Percentiles rank a stretch among this genome's conserved stretches.
Conservation (phyloP, 2,888 invertebrate species). For the Tridacna crocea region DNA sequence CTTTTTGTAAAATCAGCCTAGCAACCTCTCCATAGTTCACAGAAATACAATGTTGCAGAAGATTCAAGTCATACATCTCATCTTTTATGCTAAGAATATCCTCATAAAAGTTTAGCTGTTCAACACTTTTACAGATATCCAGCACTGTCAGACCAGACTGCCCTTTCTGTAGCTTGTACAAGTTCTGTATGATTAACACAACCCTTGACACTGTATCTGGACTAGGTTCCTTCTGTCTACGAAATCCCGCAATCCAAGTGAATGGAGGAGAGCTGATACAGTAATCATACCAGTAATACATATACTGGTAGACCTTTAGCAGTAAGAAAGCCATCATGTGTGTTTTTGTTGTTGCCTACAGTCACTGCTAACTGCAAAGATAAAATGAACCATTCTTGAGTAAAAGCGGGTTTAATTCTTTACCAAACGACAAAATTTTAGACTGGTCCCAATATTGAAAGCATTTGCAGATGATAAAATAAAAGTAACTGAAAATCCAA, state of each 20-base stretch:
- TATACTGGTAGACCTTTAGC: conserved; percentile 64
- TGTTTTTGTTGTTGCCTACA: too few relatives aligned
- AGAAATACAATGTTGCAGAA: conserved; percentile 90
- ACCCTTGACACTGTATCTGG: conserved; percentile 60
- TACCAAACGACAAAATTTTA: too few relatives aligned
- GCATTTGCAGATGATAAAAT: too few relatives aligned
- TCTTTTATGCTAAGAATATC: conserved; percentile 84
- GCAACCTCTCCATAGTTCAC: conserved; percentile 89
- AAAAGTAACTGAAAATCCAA: too few relatives aligned
- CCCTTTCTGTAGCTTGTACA: conserved; percentile 53
- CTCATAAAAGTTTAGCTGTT: conserved; percentile 67
- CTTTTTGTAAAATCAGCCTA: conserved; percentile 80
- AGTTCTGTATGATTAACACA: conserved; percentile 53
- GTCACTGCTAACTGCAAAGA: neutral
- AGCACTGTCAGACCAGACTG: conserved; percentile 7
- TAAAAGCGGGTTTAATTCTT: too few relatives aligned
- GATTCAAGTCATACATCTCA: conserved; percentile 88
- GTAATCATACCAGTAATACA: conserved; percentile 68
- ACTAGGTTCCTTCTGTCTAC: conserved; percentile 50
- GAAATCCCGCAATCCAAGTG: conserved; percentile 61
- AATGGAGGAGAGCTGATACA: conserved; percentile 70
- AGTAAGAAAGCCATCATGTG: conserved; percentile 53
- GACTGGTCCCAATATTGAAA: too few relatives aligned
- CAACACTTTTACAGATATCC: conserved; percentile 55
- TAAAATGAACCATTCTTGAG: too few relatives aligned